These are phyloP conservation scores for Tamias sibiricus DNA, from an alignment of 2,113 vertebrate species.

Conservation along the genomic window DNA sequence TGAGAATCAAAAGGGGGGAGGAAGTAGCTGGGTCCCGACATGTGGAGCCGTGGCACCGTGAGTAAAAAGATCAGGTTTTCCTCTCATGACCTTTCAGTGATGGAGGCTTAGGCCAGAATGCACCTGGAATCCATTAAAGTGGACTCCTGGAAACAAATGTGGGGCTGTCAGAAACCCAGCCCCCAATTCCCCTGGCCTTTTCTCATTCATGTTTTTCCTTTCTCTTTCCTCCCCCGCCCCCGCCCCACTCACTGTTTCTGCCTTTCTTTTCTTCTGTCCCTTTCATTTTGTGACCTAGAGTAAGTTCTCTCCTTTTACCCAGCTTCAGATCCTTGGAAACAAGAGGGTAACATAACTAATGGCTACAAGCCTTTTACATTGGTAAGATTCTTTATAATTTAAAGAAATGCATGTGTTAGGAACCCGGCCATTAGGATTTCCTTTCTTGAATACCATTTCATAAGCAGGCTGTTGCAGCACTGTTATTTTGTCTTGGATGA, in stretches of 20 bases:
- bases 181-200: neutral
- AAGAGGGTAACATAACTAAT: neutral
- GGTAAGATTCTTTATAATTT: neutral
- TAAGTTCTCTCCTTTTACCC: neutral
- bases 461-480: neutral
- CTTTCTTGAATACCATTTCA: neutral
- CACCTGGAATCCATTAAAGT: slow-evolving; percentile 56
- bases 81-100: neutral
- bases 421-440: neutral
- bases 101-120: neutral
- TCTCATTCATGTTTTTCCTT: slow-evolving; percentile 47
- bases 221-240: neutral
- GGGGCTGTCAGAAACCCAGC: slow-evolving; percentile 11
- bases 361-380: neutral
- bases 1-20: slow-evolving; percentile 1
- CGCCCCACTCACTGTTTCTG: neutral
- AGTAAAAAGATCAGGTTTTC: slow-evolving; percentile 59
- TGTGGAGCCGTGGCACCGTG: neutral
- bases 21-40: neutral
- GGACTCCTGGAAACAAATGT: neutral
- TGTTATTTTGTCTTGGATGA: neutral
- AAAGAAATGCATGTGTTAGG: neutral
- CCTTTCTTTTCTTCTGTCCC: neutral
- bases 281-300: slow-evolving; percentile 15
- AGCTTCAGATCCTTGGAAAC: neutral